Evolutionary conservation across 2,888 invertebrate genomes (phyloP), one percentile per base, ranked within the genome.

Genomic region (Heteromyza rotundicornis): DNA sequence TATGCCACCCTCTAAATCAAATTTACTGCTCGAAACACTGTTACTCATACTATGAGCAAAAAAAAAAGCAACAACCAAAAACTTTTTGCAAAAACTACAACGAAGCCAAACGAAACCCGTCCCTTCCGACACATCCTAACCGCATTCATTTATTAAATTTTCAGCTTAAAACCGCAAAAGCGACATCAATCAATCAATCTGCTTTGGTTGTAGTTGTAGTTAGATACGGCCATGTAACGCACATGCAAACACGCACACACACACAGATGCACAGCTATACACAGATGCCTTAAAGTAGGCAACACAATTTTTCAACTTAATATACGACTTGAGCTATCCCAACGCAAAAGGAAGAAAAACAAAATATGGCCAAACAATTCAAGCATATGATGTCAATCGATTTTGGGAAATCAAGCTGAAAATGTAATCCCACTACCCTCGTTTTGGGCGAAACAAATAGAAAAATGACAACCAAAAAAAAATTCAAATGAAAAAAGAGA

Each of bases 221-320:
- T n/a, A n/a, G n/a, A n/a, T n/a, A n/a, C n/a, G n/a, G n/a, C n/a
- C n/a, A n/a, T n/a, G n/a, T n/a, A n/a, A n/a, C n/a, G n/a, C n/a
- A n/a, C n/a, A n/a, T n/a, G n/a, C n/a, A n/a, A n/a, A n/a, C n/a
- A n/a, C n/a, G n/a, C n/a, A n/a, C n/a, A n/a, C n/a, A n/a, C n/a
- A n/a, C 36, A 24, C 36, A 55, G 10, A n/a, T 17, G 16, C 36
- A 19, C 40, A 40, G 10, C n/a, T 17, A 44, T 14, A 27, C 44
- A 22, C 12, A 22, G 17, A 60, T 63, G 55, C 60, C 56, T 27
- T 23, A 63, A 62, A 61, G 67, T 70, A 66, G 68, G 74, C 70
- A 70, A 66, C 68, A 67, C 68, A 67, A 74, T 74, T 71, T 72
- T 71, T 65, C 72, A 72, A 64, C 70, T 72, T 63, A 56, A 63